Base-by-base conservation (phyloP, 2,797 vertebrate species). In the Podarcis siculus region DNA sequence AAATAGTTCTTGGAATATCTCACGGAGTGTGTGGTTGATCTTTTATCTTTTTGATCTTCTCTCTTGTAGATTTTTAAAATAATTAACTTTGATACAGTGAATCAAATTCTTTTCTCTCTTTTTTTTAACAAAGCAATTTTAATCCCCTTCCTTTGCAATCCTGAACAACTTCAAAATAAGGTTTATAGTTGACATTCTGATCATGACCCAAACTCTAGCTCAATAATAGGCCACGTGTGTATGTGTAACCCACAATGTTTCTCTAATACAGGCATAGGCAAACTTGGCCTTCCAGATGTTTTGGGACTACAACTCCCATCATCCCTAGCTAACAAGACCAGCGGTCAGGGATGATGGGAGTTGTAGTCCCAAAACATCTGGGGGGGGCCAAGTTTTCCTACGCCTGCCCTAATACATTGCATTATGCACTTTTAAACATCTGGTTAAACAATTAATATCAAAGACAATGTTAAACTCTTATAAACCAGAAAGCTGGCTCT, bases 81-180 rank as follows among this genome's bases (percentile, higher is more conserved):
- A 55, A 49, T 49, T 49, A 45, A 61, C 15, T 73, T 27, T 35
- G 66, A 37, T 67, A 25, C 17, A 37, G 0, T 85, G 1, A 42
- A 64, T 88, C 30, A 87, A 8, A 21, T 85, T 78, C 87, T 91
- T 76, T 55, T 55, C 13, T 55, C 49, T 55, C 13, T 55, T 15
- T 55, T 37, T 9, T 77, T 91, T 81, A 30, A 88, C 17, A 8
- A 10, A 27, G 10, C 49, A 78, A 71, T 81, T 81, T 42, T 79
- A 78, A 86, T 76, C 61, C n/a, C 17, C 5, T 23, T 15, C 12
- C 27, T 13, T 10, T 2, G 25, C 27, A 64, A 37, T 84, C 13
- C 32, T 58, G 55, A 64, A 21, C 35, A 61, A 17, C 35, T 32
- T 39, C 58, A n/a, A 77, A 77, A 61, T 45, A 58, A 77, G 37